Percentiles rank a stretch among this genome's conserved stretches.
Conservation (phyloP, 2,888 invertebrate genomes). For the Gastrophysa polygoni region DNA sequence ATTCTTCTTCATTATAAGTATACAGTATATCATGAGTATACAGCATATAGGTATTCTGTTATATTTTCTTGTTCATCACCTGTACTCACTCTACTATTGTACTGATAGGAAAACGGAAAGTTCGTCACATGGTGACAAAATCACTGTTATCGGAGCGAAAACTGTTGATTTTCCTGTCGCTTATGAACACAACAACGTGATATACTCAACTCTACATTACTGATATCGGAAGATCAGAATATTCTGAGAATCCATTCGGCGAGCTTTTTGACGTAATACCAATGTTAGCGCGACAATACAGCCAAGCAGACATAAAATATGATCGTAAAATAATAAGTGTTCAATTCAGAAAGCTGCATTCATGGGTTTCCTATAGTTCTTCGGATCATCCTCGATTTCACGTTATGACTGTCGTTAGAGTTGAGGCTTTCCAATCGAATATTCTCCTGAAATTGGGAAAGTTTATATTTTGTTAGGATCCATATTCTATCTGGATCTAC, state of each 20-base stretch:
- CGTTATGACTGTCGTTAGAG: not conserved
- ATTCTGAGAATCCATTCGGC: not conserved
- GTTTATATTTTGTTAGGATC: not conserved
- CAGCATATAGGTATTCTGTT: no score
- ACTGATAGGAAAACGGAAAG: no score
- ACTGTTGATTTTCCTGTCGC: no score
- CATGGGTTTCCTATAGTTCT: not conserved
- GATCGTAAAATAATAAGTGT: slow-evolving; percentile 25
- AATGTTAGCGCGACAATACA: not conserved
- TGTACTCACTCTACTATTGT: no score
- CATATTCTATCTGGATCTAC: no score
- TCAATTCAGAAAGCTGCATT: slow-evolving; percentile 6
- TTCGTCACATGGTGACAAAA: no score
- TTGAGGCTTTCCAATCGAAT: not conserved
- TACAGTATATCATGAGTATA: no score
- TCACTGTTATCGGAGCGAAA: no score
- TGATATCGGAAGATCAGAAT: not conserved
- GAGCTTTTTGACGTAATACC: not conserved
- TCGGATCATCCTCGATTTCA: not conserved
- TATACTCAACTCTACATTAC: no score
- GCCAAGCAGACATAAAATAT: slow-evolving; percentile 1
- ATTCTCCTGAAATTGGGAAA: not conserved
- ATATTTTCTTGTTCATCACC: no score
- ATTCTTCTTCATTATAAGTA: no score
- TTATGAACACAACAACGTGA: no score